Conservation (phyloP, 2,113 vertebrate species). For the Neoarius graeffei region DNA sequence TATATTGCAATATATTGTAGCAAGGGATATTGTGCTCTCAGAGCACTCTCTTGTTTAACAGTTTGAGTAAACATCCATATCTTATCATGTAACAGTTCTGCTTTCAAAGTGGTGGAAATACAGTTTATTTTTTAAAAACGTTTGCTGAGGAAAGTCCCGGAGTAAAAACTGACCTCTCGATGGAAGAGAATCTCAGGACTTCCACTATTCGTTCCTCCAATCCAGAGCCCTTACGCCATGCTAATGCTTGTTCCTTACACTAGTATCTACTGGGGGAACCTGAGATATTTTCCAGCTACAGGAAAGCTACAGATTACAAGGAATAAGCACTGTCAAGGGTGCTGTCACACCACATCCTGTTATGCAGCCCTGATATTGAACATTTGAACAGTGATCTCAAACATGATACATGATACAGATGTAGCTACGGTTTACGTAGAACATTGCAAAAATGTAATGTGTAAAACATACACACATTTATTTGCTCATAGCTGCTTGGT, state of each 20-base stretch:
- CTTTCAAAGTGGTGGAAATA: neutral
- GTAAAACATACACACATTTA: neutral
- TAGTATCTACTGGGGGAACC: neutral
- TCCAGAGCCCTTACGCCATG: neutral
- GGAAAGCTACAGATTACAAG: constrained; percentile 1
- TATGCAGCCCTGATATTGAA: constrained; percentile 4
- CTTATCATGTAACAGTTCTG: neutral
- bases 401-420: constrained; percentile 22
- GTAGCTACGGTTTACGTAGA: neutral
- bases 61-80: neutral
- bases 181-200: neutral
- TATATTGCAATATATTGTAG: too few species aligned
- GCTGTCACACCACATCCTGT: constrained; percentile 16
- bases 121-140: neutral
- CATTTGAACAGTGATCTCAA: neutral
- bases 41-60: neutral
- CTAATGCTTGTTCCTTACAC: constrained; percentile 12
- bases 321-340: constrained; percentile 15
- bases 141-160: neutral
- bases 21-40: too few species aligned
- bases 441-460: neutral
- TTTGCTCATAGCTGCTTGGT: neutral
- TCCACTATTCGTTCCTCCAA: neutral
- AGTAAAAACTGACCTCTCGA: neutral
- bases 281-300: constrained; percentile 15